Evolutionary conservation across 2,797 vertebrate genomes (phyloP), one percentile per base, ranked within the genome.

Genomic region (Sebastiscus tertius): DNA sequence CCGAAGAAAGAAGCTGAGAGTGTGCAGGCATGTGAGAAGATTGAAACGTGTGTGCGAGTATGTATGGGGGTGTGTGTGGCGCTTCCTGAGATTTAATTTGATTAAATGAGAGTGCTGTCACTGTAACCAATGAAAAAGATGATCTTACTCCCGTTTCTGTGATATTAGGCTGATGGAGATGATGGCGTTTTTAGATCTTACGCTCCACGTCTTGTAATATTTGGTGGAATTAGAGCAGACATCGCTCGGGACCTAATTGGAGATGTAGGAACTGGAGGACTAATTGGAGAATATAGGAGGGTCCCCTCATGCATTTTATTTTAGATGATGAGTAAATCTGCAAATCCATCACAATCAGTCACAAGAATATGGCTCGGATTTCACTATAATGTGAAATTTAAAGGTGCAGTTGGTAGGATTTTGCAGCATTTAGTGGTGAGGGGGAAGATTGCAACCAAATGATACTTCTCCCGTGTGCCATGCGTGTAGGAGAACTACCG

Each of bases 41-140:
- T 77, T 88, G 85, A 84, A 88, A 75, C 16, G 39, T 54, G 56
- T 68, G 68, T 31, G 75, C 54, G 72, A 22, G 68, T 65, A 29
- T 56, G 58, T 65, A 66, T 59, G 58, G 55, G 55, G 24, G 39
- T 71, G 61, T 26, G 64, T 67, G 72, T 26, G 72, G 68, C 8
- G 79, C 87, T 93, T 87, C 91, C 88, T 63, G 61, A 91, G 77
- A 85, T 90, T 92, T 91, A 90, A 94, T 94, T 92, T 91, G 87
- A 94, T 94, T 90, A 93, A 94, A 92, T 84, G 81, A 79, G 84
- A 93, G 84, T 46, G 88, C 89, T 84, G 90, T 86, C 88, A 89
- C 87, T 86, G 84, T 91, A 89, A 92, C 90, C 92, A 87, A 85
- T 83, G 86, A 81, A 87, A 89, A 83, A 86, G 83, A 90, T 88